Conservation (phyloP, 2,797 vertebrate genomes). For the Rachycentron canadum region DNA sequence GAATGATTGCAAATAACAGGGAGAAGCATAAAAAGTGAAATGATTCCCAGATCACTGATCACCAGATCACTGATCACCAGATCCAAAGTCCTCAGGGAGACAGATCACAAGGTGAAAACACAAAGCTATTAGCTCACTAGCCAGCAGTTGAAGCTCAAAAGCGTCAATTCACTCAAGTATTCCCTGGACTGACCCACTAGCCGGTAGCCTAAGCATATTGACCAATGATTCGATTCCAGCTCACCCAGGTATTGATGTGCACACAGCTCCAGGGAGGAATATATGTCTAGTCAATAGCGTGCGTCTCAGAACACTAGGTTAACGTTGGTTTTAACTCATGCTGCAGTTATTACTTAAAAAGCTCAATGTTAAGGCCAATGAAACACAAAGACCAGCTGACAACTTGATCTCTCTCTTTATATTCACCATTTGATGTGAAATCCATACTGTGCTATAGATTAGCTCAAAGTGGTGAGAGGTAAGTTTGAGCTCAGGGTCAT, state of each 20-base stretch:
- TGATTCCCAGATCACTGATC: conserved; percentile 3
- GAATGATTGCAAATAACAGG: conserved; percentile 4
- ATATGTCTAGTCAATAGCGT: conserved; percentile 41
- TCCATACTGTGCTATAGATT: conserved; percentile 19
- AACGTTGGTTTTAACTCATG: conserved; percentile 37
- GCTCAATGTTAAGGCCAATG: conserved; percentile 4
- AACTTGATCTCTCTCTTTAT: conserved; percentile 18
- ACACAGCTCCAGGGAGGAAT: conserved; percentile 52
- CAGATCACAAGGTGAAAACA: conserved; percentile 41
- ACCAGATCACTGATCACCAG: conserved; percentile 9
- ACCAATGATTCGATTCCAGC: conserved; percentile 71
- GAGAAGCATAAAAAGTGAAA: conserved; percentile 13
- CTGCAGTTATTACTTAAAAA: conserved; percentile 47
- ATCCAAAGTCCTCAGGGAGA: conserved; percentile 19
- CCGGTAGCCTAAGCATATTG: conserved; percentile 68
- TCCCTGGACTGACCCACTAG: conserved; percentile 66
- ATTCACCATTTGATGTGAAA: conserved; percentile 29
- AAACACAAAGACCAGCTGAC: conserved; percentile 25
- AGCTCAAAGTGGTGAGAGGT: not conserved
- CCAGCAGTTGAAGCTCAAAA: conserved; percentile 45
- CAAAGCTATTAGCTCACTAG: conserved; percentile 50
- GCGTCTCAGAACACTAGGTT: conserved; percentile 24
- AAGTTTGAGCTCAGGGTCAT: conserved; percentile 15
- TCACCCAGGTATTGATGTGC: conserved; percentile 64
- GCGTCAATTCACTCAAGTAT: conserved; percentile 70